Evolutionary conservation across 2,888 invertebrate species (phyloP), one percentile per base, ranked within the genome.

Genomic region (Petrophora chlorosata): DNA sequence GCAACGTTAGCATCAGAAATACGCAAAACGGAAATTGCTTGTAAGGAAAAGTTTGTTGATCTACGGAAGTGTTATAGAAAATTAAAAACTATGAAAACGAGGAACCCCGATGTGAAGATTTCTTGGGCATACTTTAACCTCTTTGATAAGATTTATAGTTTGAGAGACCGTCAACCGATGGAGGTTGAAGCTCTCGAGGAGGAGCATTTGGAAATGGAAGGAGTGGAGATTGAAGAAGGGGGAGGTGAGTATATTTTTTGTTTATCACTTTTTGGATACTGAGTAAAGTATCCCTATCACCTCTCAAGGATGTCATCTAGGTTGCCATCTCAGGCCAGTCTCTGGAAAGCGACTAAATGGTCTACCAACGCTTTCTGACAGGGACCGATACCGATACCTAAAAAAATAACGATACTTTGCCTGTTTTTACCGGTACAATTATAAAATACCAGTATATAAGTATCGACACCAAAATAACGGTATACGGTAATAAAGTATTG

Each of bases 101-200:
- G 78, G 26, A 84, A 85, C 25, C 76, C 86, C 0, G 74, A 79
- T 12, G 79, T 82, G 0, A 88, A 84, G 44, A 79, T 89, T 0
- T 77, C 80, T 0, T 90, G 90, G 90, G 82, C 82, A 33, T 88
- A 87, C 50, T 89, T 76, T 44, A 75, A 73, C 30, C 70, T 78
- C 68, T 74, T 89, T 38, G 84, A 87, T 39, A 65, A 82, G 23
- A 77, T 88, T 23, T 87, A 77, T 47, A 63, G 16, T 35, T 49
- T 49, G 1, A 67, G 62, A 0, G 67, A 61, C 2, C 61, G 54
- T 2, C 59, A 59, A 0, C 29, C 34, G 0, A 68, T 73, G 67
- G 61, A 63, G 7, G 59, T 73, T 5, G 67, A 56, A n/a, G 15
- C 44, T 9, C 3, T 56, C 17, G 52, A 58, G 13, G 56, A 52